A percentile compares a stretch with the other conserved stretches of the same genome.
These are phyloP conservation scores for Cydia fagiglandana DNA, from an alignment of 1,140 invertebrate species.

Conservation along the genomic window DNA sequence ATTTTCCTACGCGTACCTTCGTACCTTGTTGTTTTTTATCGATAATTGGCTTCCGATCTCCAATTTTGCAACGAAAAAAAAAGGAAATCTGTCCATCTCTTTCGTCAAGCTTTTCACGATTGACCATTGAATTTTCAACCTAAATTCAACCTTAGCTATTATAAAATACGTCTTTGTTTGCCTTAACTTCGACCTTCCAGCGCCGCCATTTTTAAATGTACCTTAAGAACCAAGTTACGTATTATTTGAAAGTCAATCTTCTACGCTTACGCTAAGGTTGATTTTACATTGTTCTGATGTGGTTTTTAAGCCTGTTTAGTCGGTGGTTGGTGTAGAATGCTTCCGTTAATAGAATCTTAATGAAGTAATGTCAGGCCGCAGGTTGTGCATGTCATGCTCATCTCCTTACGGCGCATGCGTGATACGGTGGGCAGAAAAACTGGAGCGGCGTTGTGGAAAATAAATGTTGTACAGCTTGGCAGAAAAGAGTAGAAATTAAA, in stretches of 20 bases:
- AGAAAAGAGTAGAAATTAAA: too few relatives aligned
- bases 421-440: conserved; percentile 58
- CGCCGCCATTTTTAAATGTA: neutral
- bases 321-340: conserved; percentile 64
- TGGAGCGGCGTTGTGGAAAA: conserved; percentile 40
- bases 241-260: neutral
- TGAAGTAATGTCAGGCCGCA: conserved; percentile 72
- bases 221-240: neutral
- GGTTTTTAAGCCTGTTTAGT: conserved; percentile 38
- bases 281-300: conserved; percentile 32
- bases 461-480: too few relatives aligned
- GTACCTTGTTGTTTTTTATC: conserved; percentile 44
- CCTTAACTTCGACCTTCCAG: neutral
- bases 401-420: conserved; percentile 65
- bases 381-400: conserved; percentile 72
- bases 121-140: conserved; percentile 25
- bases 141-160: conserved; percentile 39
- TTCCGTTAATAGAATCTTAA: conserved; percentile 78
- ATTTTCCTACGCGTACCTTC: conserved; percentile 36
- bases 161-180: conserved; percentile 31
- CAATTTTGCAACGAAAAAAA: conserved; percentile 48
- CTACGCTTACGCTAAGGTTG: conserved; percentile 33
- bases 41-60: conserved; percentile 65
- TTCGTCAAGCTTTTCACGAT: conserved; percentile 46
- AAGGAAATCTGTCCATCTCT: conserved; percentile 49